Conservation (phyloP, 2,113 vertebrate species). For the Pachycephala philippinensis region DNA sequence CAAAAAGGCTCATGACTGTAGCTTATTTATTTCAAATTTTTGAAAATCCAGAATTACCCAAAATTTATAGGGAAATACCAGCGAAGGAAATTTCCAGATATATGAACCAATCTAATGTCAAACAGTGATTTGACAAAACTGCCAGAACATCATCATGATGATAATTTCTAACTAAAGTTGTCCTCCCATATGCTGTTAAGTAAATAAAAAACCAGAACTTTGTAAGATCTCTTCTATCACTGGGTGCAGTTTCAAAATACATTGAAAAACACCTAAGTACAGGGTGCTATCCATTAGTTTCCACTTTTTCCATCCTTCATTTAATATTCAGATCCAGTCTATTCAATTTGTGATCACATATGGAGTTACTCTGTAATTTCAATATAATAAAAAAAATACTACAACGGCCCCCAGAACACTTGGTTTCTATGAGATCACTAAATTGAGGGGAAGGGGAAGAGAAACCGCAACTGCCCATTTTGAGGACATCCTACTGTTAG, state of each 20-base stretch:
- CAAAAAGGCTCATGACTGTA: not conserved
- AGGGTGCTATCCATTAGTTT: not conserved
- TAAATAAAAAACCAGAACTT: not conserved
- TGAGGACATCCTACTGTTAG: not conserved
- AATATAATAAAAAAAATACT: not conserved
- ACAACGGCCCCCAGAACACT: rapidly evolving
- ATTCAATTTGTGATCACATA: not conserved
- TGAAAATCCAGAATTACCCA: not conserved
- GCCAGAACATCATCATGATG: not conserved
- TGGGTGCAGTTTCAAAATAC: not conserved
- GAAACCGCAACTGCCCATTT: not conserved
- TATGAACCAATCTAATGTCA: not conserved
- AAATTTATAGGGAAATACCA: not conserved
- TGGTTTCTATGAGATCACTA: not conserved
- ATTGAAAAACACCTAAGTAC: not conserved
- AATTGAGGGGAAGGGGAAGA: not conserved
- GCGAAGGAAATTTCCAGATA: not conserved
- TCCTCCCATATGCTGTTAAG: not conserved
- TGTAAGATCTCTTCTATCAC: not conserved
- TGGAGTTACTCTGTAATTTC: not conserved
- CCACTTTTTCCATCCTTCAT: not conserved
- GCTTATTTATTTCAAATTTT: not conserved
- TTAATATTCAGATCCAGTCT: not conserved
- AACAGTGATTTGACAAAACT: not conserved
- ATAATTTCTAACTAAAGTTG: not conserved